Evolutionary conservation across 1,140 invertebrate species (phyloP), one percentile per base, ranked within the genome.

Genomic region (Wiebesia pumilae): DNA sequence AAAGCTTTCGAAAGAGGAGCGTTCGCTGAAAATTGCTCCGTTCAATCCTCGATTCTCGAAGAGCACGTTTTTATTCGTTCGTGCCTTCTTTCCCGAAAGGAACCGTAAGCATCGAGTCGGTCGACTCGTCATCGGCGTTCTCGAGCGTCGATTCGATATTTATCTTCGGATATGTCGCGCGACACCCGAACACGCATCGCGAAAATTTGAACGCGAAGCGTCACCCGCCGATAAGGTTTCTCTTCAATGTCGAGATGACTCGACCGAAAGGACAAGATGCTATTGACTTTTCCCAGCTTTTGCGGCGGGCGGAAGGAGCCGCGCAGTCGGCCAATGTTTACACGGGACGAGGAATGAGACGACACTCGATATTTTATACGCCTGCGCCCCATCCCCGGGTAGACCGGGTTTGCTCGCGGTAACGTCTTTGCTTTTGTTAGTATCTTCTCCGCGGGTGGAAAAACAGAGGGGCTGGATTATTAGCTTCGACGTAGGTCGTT

Each of bases 231-330:
- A 75, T 75, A 75, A 43, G 1, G 24, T 71, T 10, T 75, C 9
- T 43, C n/a, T 75, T 75, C 3, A 1, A 21, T 40, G 14, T 38
- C 35, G 0, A 14, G 0, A 24, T 71, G 33, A 7, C 38, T 75
- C 71, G 40, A 24, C 9, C 40, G 38, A 51, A 10, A 1, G 12
- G 27, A 43, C n/a, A 4, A 35, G 30, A 38, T 24, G 12, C 38
- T 85, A 80, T 85, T 85, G 83, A 85, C 83, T 80, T 85, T 85
- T 85, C 77, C 77, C 83, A 85, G 83, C 73, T 84, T 67, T 78
- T 12, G 35, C 79, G 35, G 10, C 19, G 69, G 38, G 38, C 14
- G 80, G 4, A 43, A 33, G 38, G 27, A 62, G 6, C 6, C n/a
- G 65, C 12, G 80, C 6, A 6, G 71, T 75, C 71, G 71, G 27